phyloP scores from a whole-genome alignment of 2,797 vertebrate genomes.

The Rhabdomys pumilio region DNA sequence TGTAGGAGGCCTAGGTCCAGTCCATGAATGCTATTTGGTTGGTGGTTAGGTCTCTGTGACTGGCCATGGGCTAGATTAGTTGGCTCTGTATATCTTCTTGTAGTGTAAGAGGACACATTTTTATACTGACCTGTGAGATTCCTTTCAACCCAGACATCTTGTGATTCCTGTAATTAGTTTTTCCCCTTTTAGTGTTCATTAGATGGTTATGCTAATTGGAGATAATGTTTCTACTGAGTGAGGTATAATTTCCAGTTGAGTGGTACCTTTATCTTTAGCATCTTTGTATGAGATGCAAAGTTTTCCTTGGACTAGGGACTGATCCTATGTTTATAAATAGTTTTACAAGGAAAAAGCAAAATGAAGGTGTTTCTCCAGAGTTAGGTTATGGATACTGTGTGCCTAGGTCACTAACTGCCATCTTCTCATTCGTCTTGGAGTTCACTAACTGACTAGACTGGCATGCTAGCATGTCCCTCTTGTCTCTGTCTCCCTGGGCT shows the following conservation, averaged over 20 bases:
- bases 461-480: not conserved
- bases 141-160: conserved; percentile 45
- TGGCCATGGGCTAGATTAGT: not conserved
- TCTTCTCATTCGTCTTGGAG: not conserved
- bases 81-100: not conserved
- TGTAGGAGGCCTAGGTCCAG: not conserved
- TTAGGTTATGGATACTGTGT: not conserved
- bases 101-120: not conserved
- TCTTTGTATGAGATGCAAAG: not conserved
- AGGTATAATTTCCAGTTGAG: conserved; percentile 69
- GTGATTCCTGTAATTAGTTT: conserved; percentile 68
- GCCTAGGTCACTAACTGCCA: not conserved
- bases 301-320: conserved; percentile 57
- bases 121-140: conserved; percentile 53
- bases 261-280: conserved; percentile 58
- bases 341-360: conserved; percentile 22
- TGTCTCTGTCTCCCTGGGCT: not conserved
- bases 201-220: conserved; percentile 74
- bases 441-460: not conserved
- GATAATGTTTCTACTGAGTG: conserved; percentile 69
- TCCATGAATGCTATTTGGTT: not conserved
- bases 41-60: not conserved
- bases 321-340: conserved; percentile 36
- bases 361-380: not conserved
- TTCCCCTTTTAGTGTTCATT: conserved; percentile 60